Evolutionary conservation across 2,888 invertebrate genomes (phyloP).

Genomic region (Pandemis corylana): DNA sequence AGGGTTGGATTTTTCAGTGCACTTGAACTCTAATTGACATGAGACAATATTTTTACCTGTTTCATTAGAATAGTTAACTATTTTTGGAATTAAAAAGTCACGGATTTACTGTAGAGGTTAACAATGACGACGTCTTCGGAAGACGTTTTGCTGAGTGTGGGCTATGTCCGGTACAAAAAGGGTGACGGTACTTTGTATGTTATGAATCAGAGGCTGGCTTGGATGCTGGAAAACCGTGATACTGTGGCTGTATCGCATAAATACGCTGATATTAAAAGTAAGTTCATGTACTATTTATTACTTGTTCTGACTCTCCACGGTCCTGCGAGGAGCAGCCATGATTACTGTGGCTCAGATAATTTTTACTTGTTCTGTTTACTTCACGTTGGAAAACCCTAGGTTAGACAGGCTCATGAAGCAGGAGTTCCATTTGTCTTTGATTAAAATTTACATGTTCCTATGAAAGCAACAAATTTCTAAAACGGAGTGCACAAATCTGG

Average conservation of each 20-base stretch:
- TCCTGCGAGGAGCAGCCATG: not conserved
- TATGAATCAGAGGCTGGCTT: constrained; percentile 97
- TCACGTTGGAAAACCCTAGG: not conserved
- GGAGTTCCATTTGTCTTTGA: not conserved
- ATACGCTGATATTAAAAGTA: constrained; percentile 98
- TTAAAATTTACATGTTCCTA: no score
- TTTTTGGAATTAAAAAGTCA: constrained; percentile 15
- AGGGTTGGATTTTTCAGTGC: constrained; percentile 13
- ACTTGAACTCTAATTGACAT: constrained; percentile 32
- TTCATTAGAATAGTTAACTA: constrained; percentile 21
- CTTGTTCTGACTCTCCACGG: not conserved
- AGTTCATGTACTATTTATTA: constrained; percentile 57
- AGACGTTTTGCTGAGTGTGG: constrained; percentile 96
- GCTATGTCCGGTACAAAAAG: constrained; percentile 97
- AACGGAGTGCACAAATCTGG: no score
- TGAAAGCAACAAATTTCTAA: no score
- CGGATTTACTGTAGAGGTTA: constrained; percentile 11
- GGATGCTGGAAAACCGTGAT: constrained; percentile 97
- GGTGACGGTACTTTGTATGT: constrained; percentile 97
- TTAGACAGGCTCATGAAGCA: not conserved
- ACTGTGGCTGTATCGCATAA: constrained; percentile 96
- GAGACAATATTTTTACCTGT: constrained; percentile 37
- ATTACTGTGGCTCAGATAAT: no score
- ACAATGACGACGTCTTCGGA: constrained; percentile 95
- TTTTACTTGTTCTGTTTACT: no score